Evolutionary conservation across 2,888 invertebrate species (phyloP).

Genomic region (Agrenia bidenticulata): DNA sequence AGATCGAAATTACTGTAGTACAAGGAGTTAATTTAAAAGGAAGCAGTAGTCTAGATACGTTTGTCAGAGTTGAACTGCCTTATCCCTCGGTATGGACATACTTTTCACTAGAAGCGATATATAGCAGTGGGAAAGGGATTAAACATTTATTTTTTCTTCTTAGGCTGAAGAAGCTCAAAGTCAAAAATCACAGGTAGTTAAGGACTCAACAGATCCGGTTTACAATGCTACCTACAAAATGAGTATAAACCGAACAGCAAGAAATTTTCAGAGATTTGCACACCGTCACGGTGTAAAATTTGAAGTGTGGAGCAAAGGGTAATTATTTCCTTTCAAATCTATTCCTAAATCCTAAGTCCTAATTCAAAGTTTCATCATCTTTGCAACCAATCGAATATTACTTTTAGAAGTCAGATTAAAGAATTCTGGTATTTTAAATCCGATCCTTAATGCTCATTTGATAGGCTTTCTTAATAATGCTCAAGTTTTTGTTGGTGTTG

Average conservation of each 20-base stretch:
- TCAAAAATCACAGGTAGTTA: constrained; percentile 75
- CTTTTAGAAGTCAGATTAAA: too few relatives aligned
- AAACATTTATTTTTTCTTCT: too few relatives aligned
- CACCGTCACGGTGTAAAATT: constrained; percentile 87
- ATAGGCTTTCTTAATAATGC: neutral
- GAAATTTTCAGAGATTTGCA: constrained; percentile 81
- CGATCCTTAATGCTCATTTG: too few relatives aligned
- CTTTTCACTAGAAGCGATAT: too few relatives aligned
- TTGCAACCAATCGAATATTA: neutral
- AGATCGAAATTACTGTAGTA: constrained; percentile 80
- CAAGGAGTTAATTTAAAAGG: constrained; percentile 85
- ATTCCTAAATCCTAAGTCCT: too few relatives aligned
- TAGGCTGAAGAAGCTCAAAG: constrained; percentile 69
- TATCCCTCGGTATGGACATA: too few relatives aligned
- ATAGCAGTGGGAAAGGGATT: too few relatives aligned
- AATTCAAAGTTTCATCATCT: too few relatives aligned
- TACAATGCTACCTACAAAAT: constrained; percentile 79
- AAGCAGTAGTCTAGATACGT: constrained; percentile 82
- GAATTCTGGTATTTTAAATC: too few relatives aligned
- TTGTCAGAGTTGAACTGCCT: constrained; percentile 89
- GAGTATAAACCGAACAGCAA: constrained; percentile 73
- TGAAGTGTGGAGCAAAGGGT: constrained; percentile 92
- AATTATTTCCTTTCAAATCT: constrained; percentile 56
- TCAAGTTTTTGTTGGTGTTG: neutral
- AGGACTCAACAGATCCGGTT: constrained; percentile 84